A percentile compares a stretch with the other conserved stretches of the same genome.
Evolutionary conservation across 2,888 invertebrate species (phyloP).

Genomic region (Coenonympha glycerion): DNA sequence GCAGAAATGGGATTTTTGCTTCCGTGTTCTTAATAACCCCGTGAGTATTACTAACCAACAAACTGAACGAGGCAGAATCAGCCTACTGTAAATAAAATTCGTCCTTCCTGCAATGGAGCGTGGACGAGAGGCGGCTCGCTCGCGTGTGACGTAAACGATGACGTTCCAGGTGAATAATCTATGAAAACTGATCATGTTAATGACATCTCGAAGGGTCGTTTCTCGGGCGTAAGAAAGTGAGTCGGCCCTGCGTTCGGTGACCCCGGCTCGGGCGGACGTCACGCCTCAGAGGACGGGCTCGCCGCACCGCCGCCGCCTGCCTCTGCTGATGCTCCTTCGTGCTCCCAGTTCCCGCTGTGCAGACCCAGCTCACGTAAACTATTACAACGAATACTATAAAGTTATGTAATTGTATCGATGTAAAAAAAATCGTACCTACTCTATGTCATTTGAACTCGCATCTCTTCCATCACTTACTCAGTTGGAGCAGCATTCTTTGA

Average conservation of each 20-base stretch:
- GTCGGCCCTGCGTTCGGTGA: conserved; percentile 67
- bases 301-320: conserved; percentile 27
- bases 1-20: too few species aligned
- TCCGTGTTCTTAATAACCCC: too few species aligned
- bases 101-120: not conserved
- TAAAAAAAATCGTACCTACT: not conserved
- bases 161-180: not conserved
- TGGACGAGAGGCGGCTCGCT: conserved; percentile 1
- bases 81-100: too few species aligned
- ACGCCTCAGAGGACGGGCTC: conserved; percentile 62
- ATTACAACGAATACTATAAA: too few species aligned
- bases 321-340: conserved; percentile 7
- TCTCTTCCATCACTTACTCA: too few species aligned
- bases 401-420: too few species aligned
- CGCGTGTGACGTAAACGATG: conserved; percentile 11
- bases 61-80: too few species aligned
- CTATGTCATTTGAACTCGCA: too few species aligned
- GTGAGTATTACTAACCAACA: too few species aligned
- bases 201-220: conserved; percentile 64
- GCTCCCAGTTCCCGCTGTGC: conserved; percentile 10
- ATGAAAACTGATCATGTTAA: conserved; percentile 43
- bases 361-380: too few species aligned
- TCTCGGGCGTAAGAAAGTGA: conserved; percentile 59
- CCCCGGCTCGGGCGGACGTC: conserved; percentile 60
- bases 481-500: too few species aligned